These are phyloP conservation scores for Drymodes brunneopygia DNA, from an alignment of 2,113 vertebrate species.

Conservation along the genomic window DNA sequence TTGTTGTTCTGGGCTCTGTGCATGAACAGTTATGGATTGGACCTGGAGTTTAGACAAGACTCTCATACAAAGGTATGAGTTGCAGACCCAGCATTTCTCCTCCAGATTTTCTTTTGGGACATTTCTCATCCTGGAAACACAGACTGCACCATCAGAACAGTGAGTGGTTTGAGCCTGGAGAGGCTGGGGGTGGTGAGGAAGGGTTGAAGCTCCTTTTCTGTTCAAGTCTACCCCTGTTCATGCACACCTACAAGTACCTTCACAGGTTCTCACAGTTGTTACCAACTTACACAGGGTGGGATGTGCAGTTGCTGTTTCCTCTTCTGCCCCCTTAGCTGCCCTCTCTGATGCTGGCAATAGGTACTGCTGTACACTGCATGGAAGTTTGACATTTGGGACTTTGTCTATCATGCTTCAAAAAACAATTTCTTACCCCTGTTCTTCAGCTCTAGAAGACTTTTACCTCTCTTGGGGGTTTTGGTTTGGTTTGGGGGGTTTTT, in stretches of 20 bases:
- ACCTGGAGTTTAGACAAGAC: neutral
- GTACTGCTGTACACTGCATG: too few relatives aligned
- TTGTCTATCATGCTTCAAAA: neutral
- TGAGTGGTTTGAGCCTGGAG: rapidly evolving
- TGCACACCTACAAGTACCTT: neutral
- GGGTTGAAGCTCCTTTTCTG: neutral
- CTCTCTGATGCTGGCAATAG: neutral
- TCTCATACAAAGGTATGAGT: neutral
- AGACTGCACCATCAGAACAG: neutral
- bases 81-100: neutral
- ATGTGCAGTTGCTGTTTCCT: rapidly evolving
- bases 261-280: neutral
- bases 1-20: neutral
- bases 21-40: neutral
- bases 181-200: neutral
- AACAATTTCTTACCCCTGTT: neutral
- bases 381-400: neutral
- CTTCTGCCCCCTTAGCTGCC: neutral
- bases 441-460: neutral
- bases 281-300: neutral
- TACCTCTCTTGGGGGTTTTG: neutral
- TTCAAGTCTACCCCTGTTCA: neutral
- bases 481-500: neutral
- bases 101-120: neutral
- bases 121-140: neutral